Evolutionary conservation across 64 coral and sea anemone genomes (phyloP), one percentile per base, ranked within the genome.

Genomic region (Porites australiensis): DNA sequence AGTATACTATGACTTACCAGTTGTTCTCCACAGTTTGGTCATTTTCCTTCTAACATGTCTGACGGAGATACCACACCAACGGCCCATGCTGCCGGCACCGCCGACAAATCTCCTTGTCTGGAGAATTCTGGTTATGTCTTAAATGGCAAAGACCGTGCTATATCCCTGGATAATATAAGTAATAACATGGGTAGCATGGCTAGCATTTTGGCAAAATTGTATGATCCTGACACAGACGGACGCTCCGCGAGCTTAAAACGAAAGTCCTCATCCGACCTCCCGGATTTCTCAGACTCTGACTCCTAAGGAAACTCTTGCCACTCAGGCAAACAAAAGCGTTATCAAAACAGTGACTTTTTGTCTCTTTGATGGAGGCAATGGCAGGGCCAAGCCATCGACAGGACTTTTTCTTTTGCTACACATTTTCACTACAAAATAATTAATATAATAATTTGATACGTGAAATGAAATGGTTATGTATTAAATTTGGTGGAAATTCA

Each of bases 111-210:
- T 53, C 16, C 50, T 4, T 58, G 49, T 3, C 2, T 0, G 45
- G 74, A 8, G 6, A 19, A 77, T 20, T 1, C 8, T 20, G 49
- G 7, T 20, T 4, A 1, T 57, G 15, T 21, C 2, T 19, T 10
- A 1, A 51, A 5, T 22, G 11, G 10, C 70, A 53, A 55, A 54
- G 75, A n/a, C 19, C 49, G 54, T 77, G 49, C 50, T 53, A 0
- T n/a, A n/a, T 77, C 48, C 15, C 14, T 54, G 50, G 75, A 77
- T 53, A 54, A 77, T 19, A 77, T 55, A 55, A 20, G 57, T 19
- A n/a, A 77, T n/a, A 77, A 54, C 18, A 77, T 77, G 49, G 50
- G 75, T 55, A 53, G 57, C 19, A 77, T 54, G 75, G 75, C 48
- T 50, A 54, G 75, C 18, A 0, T 54, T 77, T 10, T 77, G 18